Base-by-base conservation (phyloP, 2,888 invertebrate species). In the Epinotia nisella region DNA sequence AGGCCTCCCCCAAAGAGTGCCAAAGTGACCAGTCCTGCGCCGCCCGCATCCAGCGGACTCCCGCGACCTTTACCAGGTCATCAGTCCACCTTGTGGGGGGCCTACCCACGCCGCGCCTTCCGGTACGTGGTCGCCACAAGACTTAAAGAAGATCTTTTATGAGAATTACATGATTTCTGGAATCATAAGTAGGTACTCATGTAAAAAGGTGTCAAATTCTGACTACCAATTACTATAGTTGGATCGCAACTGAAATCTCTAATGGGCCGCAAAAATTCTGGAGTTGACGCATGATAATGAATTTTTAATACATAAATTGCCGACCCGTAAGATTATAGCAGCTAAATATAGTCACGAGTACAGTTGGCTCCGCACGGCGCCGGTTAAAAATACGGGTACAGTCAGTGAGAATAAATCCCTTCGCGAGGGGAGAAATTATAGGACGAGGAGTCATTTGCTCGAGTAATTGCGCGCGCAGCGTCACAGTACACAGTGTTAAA, bases 401-500 rank as follows among this genome's bases (percentile, higher is more conserved):
- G 69, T 73, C 68, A 64, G 71, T 49, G 49, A 58, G 62, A 73
- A 69, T 35, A 73, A 73, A 73, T 73, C 69, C 62, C 68, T 51
- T 39, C 58, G 59, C 51, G 68, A 64, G 53, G 73, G 58, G 73
- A 69, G 68, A 69, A 73, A 73, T 73, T 73, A 73, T 69, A 73
- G 68, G 69, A 74, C 69, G 74, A 70, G 71, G 75, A 84, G 86
- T 87, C 85, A 88, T 89, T 90, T 87, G 82, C 81, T 78, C 75
- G 82, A 80, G 86, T 89, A 88, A 90, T 90, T 89, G 88, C 84
- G 83, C 84, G 81, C 84, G 84, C 82, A 80, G 61, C 69, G 65
- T 74, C 64, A n/a, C 59, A 71, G 67, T 51, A 5, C 2, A 58
- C 49, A 58, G 39, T 11, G 1, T 24, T 5, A 9, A 39, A 39